Percentiles rank a stretch among this genome's conserved stretches.
Evolutionary conservation across 2,113 vertebrate genomes (phyloP).

Genomic region (Podocnemis expansa): DNA sequence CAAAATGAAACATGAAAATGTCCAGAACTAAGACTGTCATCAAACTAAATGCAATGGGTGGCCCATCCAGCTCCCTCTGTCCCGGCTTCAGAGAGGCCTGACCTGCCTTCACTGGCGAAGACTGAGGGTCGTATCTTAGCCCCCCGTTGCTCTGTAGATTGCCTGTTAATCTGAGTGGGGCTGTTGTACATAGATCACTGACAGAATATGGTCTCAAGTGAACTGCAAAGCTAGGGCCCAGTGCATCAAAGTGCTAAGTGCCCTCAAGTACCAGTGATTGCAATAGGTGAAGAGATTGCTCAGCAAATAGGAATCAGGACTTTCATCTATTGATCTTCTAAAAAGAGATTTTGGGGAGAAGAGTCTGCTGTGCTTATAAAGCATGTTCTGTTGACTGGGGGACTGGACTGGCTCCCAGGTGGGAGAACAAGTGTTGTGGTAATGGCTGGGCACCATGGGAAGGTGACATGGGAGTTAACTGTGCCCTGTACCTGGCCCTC

Average conservation of each 20-base stretch:
- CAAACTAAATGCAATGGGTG: not conserved
- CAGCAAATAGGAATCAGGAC: not conserved
- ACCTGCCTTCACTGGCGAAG: not conserved
- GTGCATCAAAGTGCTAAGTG: not conserved
- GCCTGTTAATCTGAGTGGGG: fast-evolving
- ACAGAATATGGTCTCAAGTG: not conserved
- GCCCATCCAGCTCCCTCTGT: not conserved
- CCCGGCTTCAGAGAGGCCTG: not conserved
- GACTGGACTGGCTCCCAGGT: not conserved
- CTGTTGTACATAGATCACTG: not conserved
- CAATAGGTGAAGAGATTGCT: not conserved
- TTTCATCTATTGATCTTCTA: not conserved
- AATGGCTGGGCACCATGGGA: not conserved
- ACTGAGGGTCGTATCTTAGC: fast-evolving
- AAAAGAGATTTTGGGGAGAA: not conserved
- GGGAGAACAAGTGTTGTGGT: not conserved
- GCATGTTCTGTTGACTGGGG: fast-evolving
- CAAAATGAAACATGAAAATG: not conserved
- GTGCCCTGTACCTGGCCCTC: not conserved
- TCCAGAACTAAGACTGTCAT: not conserved
- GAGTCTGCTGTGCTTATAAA: not conserved
- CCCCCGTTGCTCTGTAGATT: not conserved
- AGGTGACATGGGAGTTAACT: not conserved
- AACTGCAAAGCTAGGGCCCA: fast-evolving
- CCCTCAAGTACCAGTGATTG: not conserved